These are phyloP conservation scores for Clarias fuscus DNA, from an alignment of 2,797 vertebrate species.

Conservation along the genomic window DNA sequence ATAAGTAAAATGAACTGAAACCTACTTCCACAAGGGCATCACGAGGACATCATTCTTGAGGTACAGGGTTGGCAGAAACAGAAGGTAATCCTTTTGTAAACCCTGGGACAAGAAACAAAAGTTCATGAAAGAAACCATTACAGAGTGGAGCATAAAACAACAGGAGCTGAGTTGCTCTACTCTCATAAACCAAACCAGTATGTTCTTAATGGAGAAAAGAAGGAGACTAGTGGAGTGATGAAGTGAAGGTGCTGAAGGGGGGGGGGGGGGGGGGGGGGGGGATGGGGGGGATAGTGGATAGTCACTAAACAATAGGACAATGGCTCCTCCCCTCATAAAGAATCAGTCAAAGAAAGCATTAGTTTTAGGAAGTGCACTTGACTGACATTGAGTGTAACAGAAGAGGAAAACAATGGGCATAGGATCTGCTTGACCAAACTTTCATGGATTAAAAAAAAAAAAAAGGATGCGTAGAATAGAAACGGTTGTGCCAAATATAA, in stretches of 20 bases:
- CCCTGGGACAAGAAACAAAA: constrained; percentile 58
- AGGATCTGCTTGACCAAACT: background rate
- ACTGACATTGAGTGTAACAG: background rate
- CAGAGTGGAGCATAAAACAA: constrained; percentile 58
- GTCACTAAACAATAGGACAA: background rate
- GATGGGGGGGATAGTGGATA: background rate
- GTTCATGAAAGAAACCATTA: constrained; percentile 45
- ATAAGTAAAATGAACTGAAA: constrained; percentile 40
- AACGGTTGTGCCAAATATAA: constrained; percentile 11
- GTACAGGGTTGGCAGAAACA: constrained; percentile 59
- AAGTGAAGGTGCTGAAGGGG: background rate
- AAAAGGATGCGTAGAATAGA: background rate
- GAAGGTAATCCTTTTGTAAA: constrained; percentile 71
- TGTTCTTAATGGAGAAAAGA: constrained; percentile 64
- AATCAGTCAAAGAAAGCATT: background rate
- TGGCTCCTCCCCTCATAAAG: background rate
- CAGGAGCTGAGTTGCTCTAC: constrained; percentile 58
- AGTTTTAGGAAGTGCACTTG: constrained; percentile 1
- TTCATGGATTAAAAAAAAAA: background rate
- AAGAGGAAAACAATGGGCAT: background rate
- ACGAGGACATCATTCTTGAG: constrained; percentile 73
- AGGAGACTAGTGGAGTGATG: constrained; percentile 56
- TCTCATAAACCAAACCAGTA: constrained; percentile 72
- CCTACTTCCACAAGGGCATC: constrained; percentile 80
- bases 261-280: background rate